Conservation (phyloP, 2,888 invertebrate species). For the Hyposoter dolosus region DNA sequence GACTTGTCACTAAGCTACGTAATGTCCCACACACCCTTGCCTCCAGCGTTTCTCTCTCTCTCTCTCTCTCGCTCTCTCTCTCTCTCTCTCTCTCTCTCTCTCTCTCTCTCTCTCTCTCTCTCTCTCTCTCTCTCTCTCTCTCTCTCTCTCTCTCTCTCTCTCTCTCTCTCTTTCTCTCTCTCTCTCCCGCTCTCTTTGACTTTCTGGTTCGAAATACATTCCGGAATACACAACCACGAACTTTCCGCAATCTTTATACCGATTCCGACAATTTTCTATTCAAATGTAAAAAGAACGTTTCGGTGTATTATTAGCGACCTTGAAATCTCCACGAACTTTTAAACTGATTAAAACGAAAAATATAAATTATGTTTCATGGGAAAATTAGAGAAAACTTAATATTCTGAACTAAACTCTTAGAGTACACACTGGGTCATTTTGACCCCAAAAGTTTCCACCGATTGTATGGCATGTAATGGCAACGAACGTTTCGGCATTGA, state of each 20-base stretch:
- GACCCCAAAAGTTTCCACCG: not conserved
- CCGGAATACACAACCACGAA: not conserved
- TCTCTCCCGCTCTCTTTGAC: no score
- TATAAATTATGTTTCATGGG: no score
- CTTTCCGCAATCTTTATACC: not conserved
- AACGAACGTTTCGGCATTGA: no score
- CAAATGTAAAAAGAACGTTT: not conserved
- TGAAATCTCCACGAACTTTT: not conserved
- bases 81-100: not conserved
- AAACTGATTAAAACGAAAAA: not conserved
- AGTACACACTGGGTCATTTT: no score
- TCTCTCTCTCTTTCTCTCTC: not conserved
- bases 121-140: not conserved
- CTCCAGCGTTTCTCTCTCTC: constrained; percentile 9
- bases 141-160: not conserved
- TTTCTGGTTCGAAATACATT: not conserved
- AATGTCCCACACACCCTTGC: constrained; percentile 43
- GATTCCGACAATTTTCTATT: not conserved
- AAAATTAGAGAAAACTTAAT: not conserved
- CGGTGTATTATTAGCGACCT: not conserved
- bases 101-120: not conserved
- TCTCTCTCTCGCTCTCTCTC: not conserved
- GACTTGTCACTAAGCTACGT: constrained; percentile 41
- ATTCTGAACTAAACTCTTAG: no score
- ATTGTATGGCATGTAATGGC: no score